These are phyloP conservation scores for Babylonia areolata DNA, from an alignment of 1,140 invertebrate genomes.

Conservation along the genomic window DNA sequence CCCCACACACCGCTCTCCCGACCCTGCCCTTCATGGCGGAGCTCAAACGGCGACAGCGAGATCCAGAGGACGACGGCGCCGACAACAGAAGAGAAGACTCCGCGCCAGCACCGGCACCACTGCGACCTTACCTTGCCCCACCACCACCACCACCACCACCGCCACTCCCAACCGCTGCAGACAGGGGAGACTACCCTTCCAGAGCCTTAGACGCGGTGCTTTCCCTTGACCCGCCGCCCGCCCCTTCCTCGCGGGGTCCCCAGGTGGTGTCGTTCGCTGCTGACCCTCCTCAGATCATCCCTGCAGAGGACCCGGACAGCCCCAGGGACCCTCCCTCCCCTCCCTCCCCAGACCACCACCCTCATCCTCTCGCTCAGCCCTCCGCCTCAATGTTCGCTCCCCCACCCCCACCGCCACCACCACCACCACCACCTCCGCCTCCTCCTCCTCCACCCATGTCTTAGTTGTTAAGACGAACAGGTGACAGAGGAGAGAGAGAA, in stretches of 20 bases:
- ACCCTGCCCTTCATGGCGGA: conserved; percentile 24
- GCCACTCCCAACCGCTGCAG: neutral
- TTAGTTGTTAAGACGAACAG: too few species aligned
- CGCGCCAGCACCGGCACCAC: neutral
- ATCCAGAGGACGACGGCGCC: neutral
- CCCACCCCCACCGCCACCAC: conserved; percentile 1
- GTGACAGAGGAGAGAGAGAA: too few species aligned
- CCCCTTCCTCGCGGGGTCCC: neutral
- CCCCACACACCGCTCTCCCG: neutral
- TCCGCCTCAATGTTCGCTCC: neutral
- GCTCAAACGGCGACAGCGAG: conserved; percentile 30
- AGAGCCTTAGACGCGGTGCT: conserved; percentile 1
- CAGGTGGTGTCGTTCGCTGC: conserved; percentile 18
- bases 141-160: neutral
- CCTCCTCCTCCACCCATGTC: conserved; percentile 1
- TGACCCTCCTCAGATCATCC: conserved; percentile 27
- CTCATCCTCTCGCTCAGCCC: neutral
- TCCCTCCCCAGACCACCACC: neutral
- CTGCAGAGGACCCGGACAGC: neutral
- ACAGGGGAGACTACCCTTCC: conserved; percentile 2
- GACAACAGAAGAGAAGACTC: too few species aligned
- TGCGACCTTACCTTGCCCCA: neutral
- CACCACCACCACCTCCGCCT: conserved; percentile 17
- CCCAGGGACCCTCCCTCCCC: neutral
- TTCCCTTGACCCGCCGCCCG: conserved; percentile 1